phyloP scores from a whole-genome alignment of 1,140 invertebrate species.

The Bilobella aurantiaca region DNA sequence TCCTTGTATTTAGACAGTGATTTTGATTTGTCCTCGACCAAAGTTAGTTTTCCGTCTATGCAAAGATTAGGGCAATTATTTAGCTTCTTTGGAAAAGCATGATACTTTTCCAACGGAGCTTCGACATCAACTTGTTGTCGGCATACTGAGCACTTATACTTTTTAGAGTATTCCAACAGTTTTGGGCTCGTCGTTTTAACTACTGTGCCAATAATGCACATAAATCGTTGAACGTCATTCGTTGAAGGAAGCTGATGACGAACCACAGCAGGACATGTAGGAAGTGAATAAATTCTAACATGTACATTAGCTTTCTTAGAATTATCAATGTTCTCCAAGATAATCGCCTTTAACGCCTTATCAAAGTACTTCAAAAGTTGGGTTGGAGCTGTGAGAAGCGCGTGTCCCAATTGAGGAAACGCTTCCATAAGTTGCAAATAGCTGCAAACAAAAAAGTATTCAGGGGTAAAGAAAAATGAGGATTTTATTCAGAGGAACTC shows the following conservation, averaged over 20 bases:
- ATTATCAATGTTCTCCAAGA: constrained; percentile 31
- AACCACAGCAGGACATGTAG: constrained; percentile 49
- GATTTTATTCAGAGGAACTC: constrained; percentile 1
- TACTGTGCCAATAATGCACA: constrained; percentile 56
- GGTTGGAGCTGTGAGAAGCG: constrained; percentile 47
- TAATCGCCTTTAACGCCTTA: constrained; percentile 44
- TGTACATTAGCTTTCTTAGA: constrained; percentile 56
- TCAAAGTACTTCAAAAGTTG: constrained; percentile 52
- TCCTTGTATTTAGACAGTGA: constrained; percentile 57
- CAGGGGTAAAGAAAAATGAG: neutral
- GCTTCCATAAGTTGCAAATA: constrained; percentile 53
- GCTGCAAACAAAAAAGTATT: constrained; percentile 39
- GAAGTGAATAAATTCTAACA: constrained; percentile 50
- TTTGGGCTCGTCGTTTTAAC: constrained; percentile 62
- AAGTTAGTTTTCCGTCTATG: constrained; percentile 24
- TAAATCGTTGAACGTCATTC: constrained; percentile 55
- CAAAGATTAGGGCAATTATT: constrained; percentile 26
- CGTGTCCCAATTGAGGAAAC: constrained; percentile 46
- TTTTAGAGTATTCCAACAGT: constrained; percentile 62
- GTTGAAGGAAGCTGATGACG: constrained; percentile 52
- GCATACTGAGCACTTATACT: constrained; percentile 68
- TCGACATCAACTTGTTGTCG: constrained; percentile 53
- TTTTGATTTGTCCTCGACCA: constrained; percentile 47
- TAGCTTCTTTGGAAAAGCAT: constrained; percentile 16
- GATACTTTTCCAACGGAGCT: constrained; percentile 40